Evolutionary conservation across 1,140 invertebrate genomes (phyloP), one percentile per base, ranked within the genome.

Genomic region (Rhyzopertha dominica): DNA sequence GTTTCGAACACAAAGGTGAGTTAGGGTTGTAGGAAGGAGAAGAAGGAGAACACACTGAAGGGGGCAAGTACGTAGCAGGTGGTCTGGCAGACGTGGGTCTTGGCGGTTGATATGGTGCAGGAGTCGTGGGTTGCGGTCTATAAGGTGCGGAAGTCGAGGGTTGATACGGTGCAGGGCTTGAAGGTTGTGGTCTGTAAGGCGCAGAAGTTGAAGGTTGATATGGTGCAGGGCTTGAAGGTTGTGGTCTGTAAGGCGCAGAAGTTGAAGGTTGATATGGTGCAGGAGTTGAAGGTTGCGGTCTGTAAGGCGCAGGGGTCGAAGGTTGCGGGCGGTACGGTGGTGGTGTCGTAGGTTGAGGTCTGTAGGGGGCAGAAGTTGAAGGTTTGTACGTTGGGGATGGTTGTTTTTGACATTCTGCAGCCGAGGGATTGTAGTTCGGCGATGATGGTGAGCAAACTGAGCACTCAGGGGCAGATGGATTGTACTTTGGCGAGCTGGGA

Each of bases 231-330:
- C 19, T 8, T 17, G 3, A 29, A 12, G 40, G 29, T 14, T 32
- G 13, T 38, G 18, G 16, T 9, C 5, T 5, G 20, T 2, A 9
- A 4, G 8, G 19, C 26, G 10, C 25, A 24, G 19, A 8, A 4
- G 32, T 35, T 7, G 22, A 7, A 35, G 25, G 9, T 12, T 4
- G 36, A 20, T 20, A 3, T 36, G 4, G 7, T n/a, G 32, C 16
- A 35, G 32, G 17, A 16, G 5, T 18, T 35, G 32, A 35, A 35
- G 32, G 32, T 26, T 7, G 24, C 24, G n/a, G 22, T 19, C n/a
- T n/a, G n/a, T n/a, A n/a, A n/a, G n/a, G n/a, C n/a, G n/a, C n/a
- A n/a, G n/a, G n/a, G n/a, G n/a, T n/a, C n/a, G n/a, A n/a, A n/a
- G n/a, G n/a, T n/a, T n/a, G n/a, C n/a, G n/a, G n/a, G n/a, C n/a